These are phyloP conservation scores for Drosophila auraria DNA, from an alignment of 1,140 invertebrate species.

Conservation along the genomic window DNA sequence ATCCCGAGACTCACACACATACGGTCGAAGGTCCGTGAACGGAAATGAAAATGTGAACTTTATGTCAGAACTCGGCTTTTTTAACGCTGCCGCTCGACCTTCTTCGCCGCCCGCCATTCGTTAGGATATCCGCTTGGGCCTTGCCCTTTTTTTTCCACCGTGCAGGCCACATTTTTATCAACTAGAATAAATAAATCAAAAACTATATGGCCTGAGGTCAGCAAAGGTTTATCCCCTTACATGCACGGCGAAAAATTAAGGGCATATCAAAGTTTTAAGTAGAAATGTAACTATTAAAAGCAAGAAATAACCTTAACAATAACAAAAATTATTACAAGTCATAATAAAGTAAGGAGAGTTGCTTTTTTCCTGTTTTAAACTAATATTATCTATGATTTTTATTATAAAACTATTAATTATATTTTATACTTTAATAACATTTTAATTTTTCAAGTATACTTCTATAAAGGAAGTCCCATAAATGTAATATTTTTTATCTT, in stretches of 20 bases:
- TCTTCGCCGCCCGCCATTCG: constrained; percentile 22
- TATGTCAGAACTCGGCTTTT: constrained; percentile 59
- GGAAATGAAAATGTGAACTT: constrained; percentile 77
- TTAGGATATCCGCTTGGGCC: constrained; percentile 40
- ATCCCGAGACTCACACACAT: constrained; percentile 19
- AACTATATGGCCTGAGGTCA: constrained; percentile 47
- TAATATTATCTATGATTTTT: no score
- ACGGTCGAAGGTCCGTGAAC: constrained; percentile 37
- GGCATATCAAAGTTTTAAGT: background rate
- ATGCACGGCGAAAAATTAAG: background rate
- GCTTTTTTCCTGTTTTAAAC: no score
- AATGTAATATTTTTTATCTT: no score
- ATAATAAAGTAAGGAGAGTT: no score
- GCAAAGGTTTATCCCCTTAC: constrained; percentile 5
- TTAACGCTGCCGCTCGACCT: constrained; percentile 30
- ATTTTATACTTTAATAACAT: no score
- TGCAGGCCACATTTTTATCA: constrained; percentile 53
- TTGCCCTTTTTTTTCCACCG: constrained; percentile 8
- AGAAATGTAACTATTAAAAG: no score
- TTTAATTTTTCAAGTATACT: no score
- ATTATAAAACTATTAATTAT: no score
- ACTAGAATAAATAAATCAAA: constrained; percentile 58
- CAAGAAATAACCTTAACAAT: no score
- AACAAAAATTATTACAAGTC: no score
- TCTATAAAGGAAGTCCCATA: no score